These are phyloP conservation scores for Harmothoe impar DNA, from an alignment of 2,888 invertebrate genomes.

Conservation along the genomic window DNA sequence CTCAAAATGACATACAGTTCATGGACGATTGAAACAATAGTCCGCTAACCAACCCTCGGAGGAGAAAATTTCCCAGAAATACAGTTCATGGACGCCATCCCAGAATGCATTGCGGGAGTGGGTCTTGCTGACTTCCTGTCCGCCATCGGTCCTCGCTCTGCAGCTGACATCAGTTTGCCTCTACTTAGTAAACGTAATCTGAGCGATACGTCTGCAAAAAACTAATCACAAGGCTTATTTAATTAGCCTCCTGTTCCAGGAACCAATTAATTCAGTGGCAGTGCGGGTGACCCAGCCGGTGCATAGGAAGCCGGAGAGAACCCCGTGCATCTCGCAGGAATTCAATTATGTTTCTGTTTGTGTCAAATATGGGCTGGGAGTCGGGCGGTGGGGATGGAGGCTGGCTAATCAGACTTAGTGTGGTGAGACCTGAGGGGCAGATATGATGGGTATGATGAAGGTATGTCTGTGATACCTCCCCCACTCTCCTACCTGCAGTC, in stretches of 20 bases:
- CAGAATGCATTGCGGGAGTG: no score
- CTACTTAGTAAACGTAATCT: slow-evolving; percentile 11
- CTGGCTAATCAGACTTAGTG: background rate
- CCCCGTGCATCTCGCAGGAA: background rate
- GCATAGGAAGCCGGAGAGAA: background rate
- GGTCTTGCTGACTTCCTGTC: no score
- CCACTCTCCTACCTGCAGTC: no score
- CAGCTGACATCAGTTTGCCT: background rate
- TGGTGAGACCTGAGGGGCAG: background rate
- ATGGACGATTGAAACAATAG: no score
- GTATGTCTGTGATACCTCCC: background rate
- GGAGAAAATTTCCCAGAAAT: no score
- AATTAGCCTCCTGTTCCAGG: background rate
- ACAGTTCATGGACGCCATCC: no score
- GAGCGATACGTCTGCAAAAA: slow-evolving; percentile 12
- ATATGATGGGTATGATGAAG: background rate
- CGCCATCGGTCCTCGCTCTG: no score
- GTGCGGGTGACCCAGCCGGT: background rate
- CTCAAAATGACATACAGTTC: no score
- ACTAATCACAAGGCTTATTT: slow-evolving; percentile 30
- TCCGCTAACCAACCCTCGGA: no score
- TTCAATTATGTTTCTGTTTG: background rate
- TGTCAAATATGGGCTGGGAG: slow-evolving; percentile 1
- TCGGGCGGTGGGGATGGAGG: background rate
- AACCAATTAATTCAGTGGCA: slow-evolving; percentile 12